Conservation (phyloP, 2,888 invertebrate genomes). For the Dicycla oo region DNA sequence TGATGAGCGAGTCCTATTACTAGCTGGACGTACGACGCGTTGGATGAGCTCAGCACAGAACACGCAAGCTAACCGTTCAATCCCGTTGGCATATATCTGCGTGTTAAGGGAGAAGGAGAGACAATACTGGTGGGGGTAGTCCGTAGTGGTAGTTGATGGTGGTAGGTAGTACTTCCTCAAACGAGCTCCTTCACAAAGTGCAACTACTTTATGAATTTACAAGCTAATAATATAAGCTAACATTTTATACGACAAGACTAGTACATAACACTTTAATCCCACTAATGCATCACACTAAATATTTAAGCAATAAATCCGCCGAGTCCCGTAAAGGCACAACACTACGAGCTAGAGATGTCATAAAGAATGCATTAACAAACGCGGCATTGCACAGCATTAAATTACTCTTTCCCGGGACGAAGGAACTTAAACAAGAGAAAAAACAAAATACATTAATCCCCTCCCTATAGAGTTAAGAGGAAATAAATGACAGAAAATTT, state of each 20-base stretch:
- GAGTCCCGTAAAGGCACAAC: slow-evolving; percentile 56
- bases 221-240: not conserved
- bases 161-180: too few species aligned
- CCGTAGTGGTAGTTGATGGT: not conserved
- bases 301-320: slow-evolving; percentile 64
- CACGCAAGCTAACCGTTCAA: too few species aligned
- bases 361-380: slow-evolving; percentile 70
- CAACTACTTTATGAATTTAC: slow-evolving; percentile 4
- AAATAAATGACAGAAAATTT: slow-evolving; percentile 50
- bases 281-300: slow-evolving; percentile 65
- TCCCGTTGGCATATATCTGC: too few species aligned
- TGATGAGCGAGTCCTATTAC: too few species aligned
- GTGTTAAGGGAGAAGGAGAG: not conserved
- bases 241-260: slow-evolving; percentile 20
- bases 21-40: too few species aligned
- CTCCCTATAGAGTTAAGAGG: slow-evolving; percentile 53
- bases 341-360: slow-evolving; percentile 64
- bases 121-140: not conserved
- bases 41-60: too few species aligned
- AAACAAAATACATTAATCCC: slow-evolving; percentile 60
- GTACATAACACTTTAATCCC: slow-evolving; percentile 51
- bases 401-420: slow-evolving; percentile 50
- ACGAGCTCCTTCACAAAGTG: not conserved
- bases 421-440: slow-evolving; percentile 54
- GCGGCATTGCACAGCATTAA: slow-evolving; percentile 59